phyloP scores from a whole-genome alignment of 2,888 invertebrate species.

The Trileptium ribeirensis region DNA sequence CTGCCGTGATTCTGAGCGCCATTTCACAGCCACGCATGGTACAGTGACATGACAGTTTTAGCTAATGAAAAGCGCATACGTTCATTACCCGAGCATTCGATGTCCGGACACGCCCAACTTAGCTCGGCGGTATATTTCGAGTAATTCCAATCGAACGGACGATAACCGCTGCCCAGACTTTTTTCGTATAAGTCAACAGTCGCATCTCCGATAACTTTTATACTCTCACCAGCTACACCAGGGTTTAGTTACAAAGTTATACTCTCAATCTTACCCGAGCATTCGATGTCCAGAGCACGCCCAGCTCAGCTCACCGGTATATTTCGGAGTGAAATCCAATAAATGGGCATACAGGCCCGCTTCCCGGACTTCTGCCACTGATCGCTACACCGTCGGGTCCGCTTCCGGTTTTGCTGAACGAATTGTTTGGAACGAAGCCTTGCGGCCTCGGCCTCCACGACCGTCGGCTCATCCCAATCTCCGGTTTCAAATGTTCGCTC shows the following conservation, averaged over 20 bases:
- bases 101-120: slow-evolving; percentile 39
- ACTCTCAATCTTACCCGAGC: slow-evolving; percentile 31
- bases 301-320: slow-evolving; percentile 38
- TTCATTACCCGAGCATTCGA: slow-evolving; percentile 36
- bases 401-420: too few species aligned
- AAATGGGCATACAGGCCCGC: background rate
- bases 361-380: background rate
- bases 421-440: background rate
- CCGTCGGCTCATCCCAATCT: slow-evolving; percentile 44
- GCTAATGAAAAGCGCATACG: too few species aligned
- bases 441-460: slow-evolving; percentile 18
- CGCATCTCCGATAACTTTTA: too few species aligned
- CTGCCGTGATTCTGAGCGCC: too few species aligned
- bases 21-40: too few species aligned
- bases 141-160: slow-evolving; percentile 14
- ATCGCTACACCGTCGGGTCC: background rate
- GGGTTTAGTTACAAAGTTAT: too few species aligned
- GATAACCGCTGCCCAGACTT: too few species aligned
- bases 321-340: slow-evolving; percentile 33
- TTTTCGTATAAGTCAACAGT: too few species aligned
- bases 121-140: slow-evolving; percentile 39
- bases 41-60: too few species aligned
- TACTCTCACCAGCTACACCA: too few species aligned
- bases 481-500: slow-evolving; percentile 42
- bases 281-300: slow-evolving; percentile 40